These are phyloP conservation scores for Myotis vivesi DNA, from an alignment of 2,797 vertebrate genomes.

Conservation along the genomic window DNA sequence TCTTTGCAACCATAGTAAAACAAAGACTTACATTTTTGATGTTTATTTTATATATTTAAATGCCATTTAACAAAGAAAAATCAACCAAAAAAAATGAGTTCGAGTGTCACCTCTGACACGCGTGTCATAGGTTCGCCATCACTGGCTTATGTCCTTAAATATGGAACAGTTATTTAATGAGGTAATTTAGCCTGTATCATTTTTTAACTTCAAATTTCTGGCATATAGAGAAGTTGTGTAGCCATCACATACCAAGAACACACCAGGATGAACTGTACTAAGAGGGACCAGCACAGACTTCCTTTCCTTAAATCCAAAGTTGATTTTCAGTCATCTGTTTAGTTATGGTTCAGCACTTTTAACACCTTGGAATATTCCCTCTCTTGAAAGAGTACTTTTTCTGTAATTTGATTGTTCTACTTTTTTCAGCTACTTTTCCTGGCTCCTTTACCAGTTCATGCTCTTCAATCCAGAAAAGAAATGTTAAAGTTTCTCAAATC, in stretches of 20 bases:
- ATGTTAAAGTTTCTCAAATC: not conserved
- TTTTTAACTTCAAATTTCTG: not conserved
- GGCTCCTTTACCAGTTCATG: not conserved
- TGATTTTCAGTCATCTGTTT: not conserved
- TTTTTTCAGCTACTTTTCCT: not conserved
- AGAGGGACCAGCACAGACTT: not conserved
- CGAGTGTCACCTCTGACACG: too few species aligned
- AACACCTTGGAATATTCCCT: not conserved
- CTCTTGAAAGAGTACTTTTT: not conserved
- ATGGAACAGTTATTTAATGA: not conserved
- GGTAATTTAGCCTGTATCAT: not conserved
- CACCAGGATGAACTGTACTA: accelerated
- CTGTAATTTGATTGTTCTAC: not conserved
- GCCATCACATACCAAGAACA: not conserved
- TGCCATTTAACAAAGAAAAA: too few species aligned
- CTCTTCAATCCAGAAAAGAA: not conserved
- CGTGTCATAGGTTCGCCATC: too few species aligned
- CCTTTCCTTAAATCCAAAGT: not conserved
- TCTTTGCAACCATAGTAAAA: too few species aligned
- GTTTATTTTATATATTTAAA: too few species aligned
- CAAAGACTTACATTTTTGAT: too few species aligned
- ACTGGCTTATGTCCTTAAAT: not conserved
- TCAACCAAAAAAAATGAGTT: too few species aligned
- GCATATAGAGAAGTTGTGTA: not conserved
- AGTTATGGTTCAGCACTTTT: not conserved